Evolutionary conservation across 2,888 invertebrate genomes (phyloP), one percentile per base, ranked within the genome.

Genomic region (Ornithoptera priamus): DNA sequence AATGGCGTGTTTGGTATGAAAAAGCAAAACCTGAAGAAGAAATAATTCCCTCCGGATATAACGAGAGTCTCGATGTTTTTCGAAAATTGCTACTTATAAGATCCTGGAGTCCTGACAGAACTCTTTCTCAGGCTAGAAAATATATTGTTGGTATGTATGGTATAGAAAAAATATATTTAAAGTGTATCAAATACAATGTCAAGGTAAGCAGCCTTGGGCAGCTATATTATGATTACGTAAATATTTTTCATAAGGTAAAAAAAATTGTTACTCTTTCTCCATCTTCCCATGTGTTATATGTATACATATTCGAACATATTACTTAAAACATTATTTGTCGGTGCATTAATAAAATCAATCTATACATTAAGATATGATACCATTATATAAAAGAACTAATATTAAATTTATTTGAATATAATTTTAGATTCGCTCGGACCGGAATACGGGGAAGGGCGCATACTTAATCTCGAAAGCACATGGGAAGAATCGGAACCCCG

Each of bases 81-180:
- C 93, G 98, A 24, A 97, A 97, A 81, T 87, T 99, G 22, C 89
- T 99, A 20, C 92, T 98, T 0, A 96, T 99, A 67, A 93, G 99
- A 77, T 97, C 97, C 0, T 99, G 98, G 98, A 98, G 98, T 85
- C 98, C 98, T 0, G 99, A 99, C 84, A 93, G 99, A 75, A 98
- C 98, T 0, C 93, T 99, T 53, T 98, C 98, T 0, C 98, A 98
- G 89, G 98, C 99, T 0, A 95, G 96, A 77, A 96, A 96, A 82
- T 99, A 98, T 81, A 96, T 99, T 57, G 95, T 97, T 81, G 96
- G 97, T 95, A 69, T 77, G 85, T 74, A 46, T 61, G n/a, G 20
- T 18, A 57, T 4, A 20, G 20, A 57, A 50, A 50, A 18, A 50
- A 18, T 39, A 39, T 39, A 10, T 8, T 12, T 50, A 50, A 50